Percentiles rank a stretch among this genome's conserved stretches.
Evolutionary conservation across 1,140 invertebrate species (phyloP).

Genomic region (Pygmarrhopalites habei): DNA sequence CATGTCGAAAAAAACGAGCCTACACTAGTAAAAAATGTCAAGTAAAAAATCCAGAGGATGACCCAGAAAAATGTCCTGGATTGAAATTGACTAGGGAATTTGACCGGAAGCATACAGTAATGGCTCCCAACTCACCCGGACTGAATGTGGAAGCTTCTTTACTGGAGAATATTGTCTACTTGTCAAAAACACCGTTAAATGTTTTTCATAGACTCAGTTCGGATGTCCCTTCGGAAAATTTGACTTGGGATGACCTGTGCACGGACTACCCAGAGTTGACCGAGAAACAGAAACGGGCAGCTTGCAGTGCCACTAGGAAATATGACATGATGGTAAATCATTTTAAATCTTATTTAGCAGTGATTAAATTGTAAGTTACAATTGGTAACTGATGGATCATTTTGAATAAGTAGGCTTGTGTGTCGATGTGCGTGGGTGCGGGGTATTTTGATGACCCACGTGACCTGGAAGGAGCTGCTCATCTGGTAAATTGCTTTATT

Average conservation of each 20-base stretch:
- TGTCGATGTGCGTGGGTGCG: not conserved
- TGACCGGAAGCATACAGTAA: not conserved
- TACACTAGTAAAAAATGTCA: not conserved
- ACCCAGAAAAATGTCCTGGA: not conserved
- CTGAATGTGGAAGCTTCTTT: not conserved
- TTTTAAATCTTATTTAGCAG: no score
- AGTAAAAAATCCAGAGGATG: no score
- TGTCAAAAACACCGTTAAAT: not conserved
- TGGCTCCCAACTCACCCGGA: no score
- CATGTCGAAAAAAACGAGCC: not conserved
- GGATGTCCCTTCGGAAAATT: no score
- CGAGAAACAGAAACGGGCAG: not conserved
- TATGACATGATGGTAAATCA: slow-evolving; percentile 1
- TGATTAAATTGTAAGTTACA: no score
- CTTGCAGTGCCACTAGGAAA: not conserved
- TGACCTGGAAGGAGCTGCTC: no score
- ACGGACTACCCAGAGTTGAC: not conserved
- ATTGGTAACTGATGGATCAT: no score
- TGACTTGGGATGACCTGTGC: no score
- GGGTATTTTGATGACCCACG: slow-evolving; percentile 2
- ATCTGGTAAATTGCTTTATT: no score
- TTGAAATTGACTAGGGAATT: not conserved
- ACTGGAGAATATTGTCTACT: not conserved
- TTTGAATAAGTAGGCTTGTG: not conserved
- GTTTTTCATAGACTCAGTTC: no score